Evolutionary conservation across 2,797 vertebrate genomes (phyloP).

Genomic region (Peromyscus attwateri): DNA sequence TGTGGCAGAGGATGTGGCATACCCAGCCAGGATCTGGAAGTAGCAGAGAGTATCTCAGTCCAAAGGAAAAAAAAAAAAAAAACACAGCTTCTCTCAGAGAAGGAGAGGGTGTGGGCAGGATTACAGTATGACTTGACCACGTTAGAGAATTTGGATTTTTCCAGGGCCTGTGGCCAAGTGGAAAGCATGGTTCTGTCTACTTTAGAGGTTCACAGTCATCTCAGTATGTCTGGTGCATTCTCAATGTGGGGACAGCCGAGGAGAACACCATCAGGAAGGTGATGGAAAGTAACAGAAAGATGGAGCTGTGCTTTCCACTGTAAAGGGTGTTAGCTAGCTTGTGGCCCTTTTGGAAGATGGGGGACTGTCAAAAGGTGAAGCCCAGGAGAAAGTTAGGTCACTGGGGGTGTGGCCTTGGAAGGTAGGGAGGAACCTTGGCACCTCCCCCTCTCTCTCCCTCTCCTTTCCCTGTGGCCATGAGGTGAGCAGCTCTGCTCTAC

Average conservation of each 20-base stretch:
- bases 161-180: neutral
- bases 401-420: neutral
- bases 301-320: neutral
- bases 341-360: neutral
- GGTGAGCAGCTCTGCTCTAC: neutral
- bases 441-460: no score
- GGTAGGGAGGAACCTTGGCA: neutral
- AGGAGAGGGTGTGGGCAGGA: neutral
- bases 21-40: neutral
- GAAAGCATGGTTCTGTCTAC: neutral
- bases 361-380: neutral
- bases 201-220: conserved; percentile 2
- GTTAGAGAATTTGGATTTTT: neutral
- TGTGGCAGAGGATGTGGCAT: neutral
- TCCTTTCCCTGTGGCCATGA: neutral
- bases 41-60: neutral
- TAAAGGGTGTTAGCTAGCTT: neutral
- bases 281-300: neutral
- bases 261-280: neutral
- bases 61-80: neutral
- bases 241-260: neutral
- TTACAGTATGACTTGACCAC: neutral
- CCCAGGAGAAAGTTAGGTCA: neutral
- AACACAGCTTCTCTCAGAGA: neutral
- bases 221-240: neutral